Evolutionary conservation across 2,797 vertebrate species (phyloP).

Genomic region (Mus spretus): DNA sequence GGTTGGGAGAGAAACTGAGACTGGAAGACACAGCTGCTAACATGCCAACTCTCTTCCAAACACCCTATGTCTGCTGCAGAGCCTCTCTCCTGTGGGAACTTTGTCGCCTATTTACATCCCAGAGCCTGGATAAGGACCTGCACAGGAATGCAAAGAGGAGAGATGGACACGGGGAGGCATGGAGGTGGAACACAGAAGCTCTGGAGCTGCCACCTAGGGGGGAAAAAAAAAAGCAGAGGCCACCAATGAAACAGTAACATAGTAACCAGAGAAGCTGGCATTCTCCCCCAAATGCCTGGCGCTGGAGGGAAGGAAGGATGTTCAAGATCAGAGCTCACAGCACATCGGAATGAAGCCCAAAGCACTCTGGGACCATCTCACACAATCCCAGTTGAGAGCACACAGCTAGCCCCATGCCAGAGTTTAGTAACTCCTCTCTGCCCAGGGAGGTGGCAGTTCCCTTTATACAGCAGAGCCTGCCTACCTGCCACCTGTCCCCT

Average conservation of each 20-base stretch:
- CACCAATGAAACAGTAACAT: background rate
- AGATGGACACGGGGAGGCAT: background rate
- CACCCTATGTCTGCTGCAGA: background rate
- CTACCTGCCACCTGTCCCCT: background rate
- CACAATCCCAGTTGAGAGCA: background rate
- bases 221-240: background rate
- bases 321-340: background rate
- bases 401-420: background rate
- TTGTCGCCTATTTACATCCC: rapidly evolving
- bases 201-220: background rate
- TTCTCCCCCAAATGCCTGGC: background rate
- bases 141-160: background rate
- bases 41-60: background rate
- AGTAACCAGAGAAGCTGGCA: background rate
- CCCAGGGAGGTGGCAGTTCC: slow-evolving; percentile 26
- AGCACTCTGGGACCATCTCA: background rate
- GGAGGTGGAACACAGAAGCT: background rate
- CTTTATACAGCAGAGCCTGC: slow-evolving; percentile 1
- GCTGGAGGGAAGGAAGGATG: background rate
- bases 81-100: too few species aligned
- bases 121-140: background rate
- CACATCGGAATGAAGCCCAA: background rate
- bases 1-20: background rate
- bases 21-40: background rate
- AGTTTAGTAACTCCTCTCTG: background rate